These are phyloP conservation scores for Megastigmus dorsalis DNA, from an alignment of 2,888 invertebrate species.

Conservation along the genomic window DNA sequence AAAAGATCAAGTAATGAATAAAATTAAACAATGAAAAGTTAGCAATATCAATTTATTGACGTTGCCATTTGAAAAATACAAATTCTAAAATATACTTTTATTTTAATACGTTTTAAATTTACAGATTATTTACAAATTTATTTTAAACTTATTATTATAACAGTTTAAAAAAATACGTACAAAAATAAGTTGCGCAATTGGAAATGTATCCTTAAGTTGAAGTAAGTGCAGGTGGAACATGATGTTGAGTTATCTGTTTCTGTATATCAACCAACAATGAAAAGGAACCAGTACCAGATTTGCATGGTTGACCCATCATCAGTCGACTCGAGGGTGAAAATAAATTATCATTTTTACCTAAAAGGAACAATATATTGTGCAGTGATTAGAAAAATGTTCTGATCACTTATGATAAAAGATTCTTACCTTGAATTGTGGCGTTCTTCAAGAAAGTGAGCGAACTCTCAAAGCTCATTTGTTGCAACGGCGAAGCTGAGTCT, in stretches of 20 bases:
- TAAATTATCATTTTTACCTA: conserved; percentile 84
- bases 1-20: too few species aligned
- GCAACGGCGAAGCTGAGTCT: conserved; percentile 92
- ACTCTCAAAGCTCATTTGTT: conserved; percentile 99
- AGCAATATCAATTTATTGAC: too few species aligned
- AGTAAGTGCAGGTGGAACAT: conserved; percentile 1
- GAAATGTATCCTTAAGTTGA: conserved; percentile 24
- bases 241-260: conserved; percentile 34
- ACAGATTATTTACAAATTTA: conserved; percentile 16
- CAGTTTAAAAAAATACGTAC: conserved; percentile 7
- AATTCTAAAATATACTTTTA: conserved; percentile 22
- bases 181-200: background rate
- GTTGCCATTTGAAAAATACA: too few species aligned
- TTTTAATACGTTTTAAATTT: conserved; percentile 18
- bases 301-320: conserved; percentile 89
- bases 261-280: conserved; percentile 42
- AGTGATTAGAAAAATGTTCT: conserved; percentile 6
- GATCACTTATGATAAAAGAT: too few species aligned
- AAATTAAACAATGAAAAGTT: too few species aligned
- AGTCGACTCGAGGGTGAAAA: conserved; percentile 90
- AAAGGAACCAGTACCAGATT: conserved; percentile 84
- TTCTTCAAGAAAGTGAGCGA: conserved; percentile 89
- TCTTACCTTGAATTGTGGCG: conserved; percentile 81
- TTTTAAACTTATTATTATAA: background rate
- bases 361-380: conserved; percentile 62